Percentiles rank a stretch among this genome's conserved stretches.
phyloP scores from a whole-genome alignment of 1,140 invertebrate species.

The Gonioctena quinquepunctata region DNA sequence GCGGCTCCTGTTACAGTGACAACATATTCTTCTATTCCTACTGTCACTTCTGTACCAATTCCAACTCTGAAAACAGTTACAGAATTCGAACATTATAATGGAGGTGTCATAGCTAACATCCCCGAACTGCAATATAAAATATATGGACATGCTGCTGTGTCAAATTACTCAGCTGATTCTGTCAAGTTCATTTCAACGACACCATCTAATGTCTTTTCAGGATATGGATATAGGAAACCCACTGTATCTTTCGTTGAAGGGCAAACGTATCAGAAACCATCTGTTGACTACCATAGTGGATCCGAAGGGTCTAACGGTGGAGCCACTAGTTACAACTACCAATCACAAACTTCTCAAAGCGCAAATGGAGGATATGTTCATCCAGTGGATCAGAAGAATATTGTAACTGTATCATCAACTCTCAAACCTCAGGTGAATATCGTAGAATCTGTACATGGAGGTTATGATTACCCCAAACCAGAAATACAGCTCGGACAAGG shows the following conservation, averaged over 20 bases:
- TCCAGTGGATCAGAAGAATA: background rate
- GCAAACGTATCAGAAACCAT: too few relatives aligned
- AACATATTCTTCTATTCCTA: constrained; percentile 35
- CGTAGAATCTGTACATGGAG: constrained; percentile 35
- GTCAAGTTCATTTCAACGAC: constrained; percentile 27
- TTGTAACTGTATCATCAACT: background rate
- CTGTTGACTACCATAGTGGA: background rate
- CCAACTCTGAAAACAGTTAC: constrained; percentile 31
- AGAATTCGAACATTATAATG: constrained; percentile 40
- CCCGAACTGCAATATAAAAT: constrained; percentile 48
- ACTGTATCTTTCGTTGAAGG: constrained; percentile 55
- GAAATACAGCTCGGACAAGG: constrained; percentile 36
- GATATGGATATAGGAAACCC: constrained; percentile 58
- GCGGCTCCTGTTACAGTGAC: constrained; percentile 24
- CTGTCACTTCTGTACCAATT: constrained; percentile 43
- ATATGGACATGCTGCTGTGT: constrained; percentile 21
- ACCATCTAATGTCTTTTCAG: constrained; percentile 35
- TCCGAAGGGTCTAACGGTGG: background rate
- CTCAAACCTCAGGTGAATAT: background rate
- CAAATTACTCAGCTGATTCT: constrained; percentile 24
- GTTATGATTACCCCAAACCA: constrained; percentile 57
- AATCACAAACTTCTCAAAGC: background rate
- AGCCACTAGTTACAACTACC: constrained; percentile 16
- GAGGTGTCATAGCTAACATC: constrained; percentile 48
- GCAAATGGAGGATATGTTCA: background rate